Percentiles rank a stretch among this genome's conserved stretches.
Evolutionary conservation across 1,140 invertebrate species (phyloP).

Genomic region (Meteorus sp.): DNA sequence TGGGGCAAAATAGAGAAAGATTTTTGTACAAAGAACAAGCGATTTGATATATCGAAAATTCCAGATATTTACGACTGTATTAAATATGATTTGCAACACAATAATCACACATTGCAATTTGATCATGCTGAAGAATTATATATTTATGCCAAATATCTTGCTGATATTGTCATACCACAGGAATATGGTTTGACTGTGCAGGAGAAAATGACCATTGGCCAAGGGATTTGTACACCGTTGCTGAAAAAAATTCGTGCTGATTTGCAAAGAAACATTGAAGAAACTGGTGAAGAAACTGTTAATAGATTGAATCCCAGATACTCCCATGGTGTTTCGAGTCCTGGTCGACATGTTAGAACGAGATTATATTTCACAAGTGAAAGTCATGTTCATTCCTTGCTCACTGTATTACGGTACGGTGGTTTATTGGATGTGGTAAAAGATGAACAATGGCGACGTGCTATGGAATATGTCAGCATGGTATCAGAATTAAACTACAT

Average conservation of each 20-base stretch:
- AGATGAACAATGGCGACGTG: constrained; percentile 97
- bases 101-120: constrained; percentile 93
- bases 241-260: constrained; percentile 96
- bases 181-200: constrained; percentile 96
- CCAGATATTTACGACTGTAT: constrained; percentile 99
- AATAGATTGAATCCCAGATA: constrained; percentile 96
- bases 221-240: constrained; percentile 96
- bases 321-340: constrained; percentile 97
- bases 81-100: constrained; percentile 98
- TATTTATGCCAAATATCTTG: constrained; percentile 91
- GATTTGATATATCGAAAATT: constrained; percentile 98
- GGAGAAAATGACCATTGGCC: constrained; percentile 95
- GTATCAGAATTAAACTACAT: constrained; percentile 99
- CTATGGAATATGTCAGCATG: constrained; percentile 97
- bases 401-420: constrained; percentile 94
- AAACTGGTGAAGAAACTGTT: constrained; percentile 84
- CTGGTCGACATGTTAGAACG: constrained; percentile 94
- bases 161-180: constrained; percentile 98
- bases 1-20: constrained; percentile 99
- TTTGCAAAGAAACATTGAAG: constrained; percentile 90
- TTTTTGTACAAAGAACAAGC: constrained; percentile 89
- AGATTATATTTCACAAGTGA: constrained; percentile 99
- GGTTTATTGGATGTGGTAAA: constrained; percentile 85
- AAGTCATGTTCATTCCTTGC: constrained; percentile 96
- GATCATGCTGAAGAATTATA: constrained; percentile 94